Evolutionary conservation across 2,888 invertebrate genomes (phyloP).

Genomic region (Bellardia bayeri): DNA sequence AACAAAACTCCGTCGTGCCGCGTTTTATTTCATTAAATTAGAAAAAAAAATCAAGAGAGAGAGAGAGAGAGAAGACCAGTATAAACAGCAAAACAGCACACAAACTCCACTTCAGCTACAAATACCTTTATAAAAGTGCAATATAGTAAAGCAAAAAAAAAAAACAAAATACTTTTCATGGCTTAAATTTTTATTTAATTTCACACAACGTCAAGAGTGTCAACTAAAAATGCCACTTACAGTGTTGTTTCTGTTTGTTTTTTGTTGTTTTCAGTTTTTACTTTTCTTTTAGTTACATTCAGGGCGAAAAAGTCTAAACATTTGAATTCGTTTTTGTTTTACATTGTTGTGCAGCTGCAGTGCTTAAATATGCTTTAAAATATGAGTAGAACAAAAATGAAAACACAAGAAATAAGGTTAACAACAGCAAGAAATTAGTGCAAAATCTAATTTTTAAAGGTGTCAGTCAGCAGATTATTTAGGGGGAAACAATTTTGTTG

Average conservation of each 20-base stretch:
- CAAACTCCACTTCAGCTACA: conserved; percentile 1
- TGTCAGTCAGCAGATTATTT: conserved; percentile 10
- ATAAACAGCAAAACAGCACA: conserved; percentile 1
- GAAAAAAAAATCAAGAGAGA: conserved; percentile 19
- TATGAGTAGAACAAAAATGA: neutral
- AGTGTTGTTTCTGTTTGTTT: conserved; percentile 10
- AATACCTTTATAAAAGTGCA: conserved; percentile 47
- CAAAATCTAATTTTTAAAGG: conserved; percentile 32
- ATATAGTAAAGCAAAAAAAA: conserved; percentile 31
- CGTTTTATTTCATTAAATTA: conserved; percentile 59
- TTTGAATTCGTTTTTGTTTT: neutral
- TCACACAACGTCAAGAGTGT: conserved; percentile 73
- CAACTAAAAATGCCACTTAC: conserved; percentile 70
- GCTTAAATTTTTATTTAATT: conserved; percentile 73
- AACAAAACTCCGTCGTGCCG: too few species aligned
- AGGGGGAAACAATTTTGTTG: neutral
- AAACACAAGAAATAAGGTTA: conserved; percentile 28
- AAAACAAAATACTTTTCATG: conserved; percentile 62
- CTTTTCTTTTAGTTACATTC: conserved; percentile 36
- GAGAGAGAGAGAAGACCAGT: neutral
- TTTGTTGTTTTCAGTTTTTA: neutral
- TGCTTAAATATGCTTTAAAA: conserved; percentile 45
- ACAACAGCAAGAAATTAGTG: conserved; percentile 18
- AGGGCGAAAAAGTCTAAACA: conserved; percentile 48
- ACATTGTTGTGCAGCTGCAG: conserved; percentile 11